Conservation (phyloP, 2,797 vertebrate species). For the Parauchenoglanis ngamensis region DNA sequence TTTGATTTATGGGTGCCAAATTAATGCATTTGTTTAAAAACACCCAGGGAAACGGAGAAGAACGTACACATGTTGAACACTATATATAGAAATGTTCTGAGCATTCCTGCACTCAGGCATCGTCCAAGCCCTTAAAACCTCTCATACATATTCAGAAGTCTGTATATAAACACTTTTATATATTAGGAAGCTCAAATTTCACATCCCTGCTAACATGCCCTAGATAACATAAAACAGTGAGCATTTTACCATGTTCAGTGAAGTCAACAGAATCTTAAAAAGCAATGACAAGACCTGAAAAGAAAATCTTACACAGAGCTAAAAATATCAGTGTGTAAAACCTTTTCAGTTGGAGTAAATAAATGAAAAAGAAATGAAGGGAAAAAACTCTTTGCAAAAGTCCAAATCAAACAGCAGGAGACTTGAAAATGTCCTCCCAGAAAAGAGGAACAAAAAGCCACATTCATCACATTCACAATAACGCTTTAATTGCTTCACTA, state of each 20-base stretch:
- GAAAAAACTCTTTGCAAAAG: background rate
- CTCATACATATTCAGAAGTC: background rate
- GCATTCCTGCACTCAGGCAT: background rate
- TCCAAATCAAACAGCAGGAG: background rate
- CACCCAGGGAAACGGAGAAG: background rate
- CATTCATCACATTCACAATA: background rate
- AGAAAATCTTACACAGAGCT: background rate
- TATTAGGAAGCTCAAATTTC: background rate
- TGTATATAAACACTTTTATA: background rate
- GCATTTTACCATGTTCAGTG: background rate
- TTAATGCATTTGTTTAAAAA: constrained; percentile 27
- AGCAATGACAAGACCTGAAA: background rate
- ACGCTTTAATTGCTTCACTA: background rate
- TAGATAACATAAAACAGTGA: background rate
- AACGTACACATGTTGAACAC: constrained; percentile 4
- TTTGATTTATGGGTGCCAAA: constrained; percentile 37
- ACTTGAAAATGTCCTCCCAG: background rate
- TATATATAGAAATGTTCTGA: background rate
- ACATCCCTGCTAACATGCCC: background rate
- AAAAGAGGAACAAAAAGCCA: background rate
- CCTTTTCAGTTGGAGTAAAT: background rate
- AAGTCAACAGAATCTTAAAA: constrained; percentile 6
- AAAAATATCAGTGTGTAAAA: background rate
- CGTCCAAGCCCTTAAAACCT: background rate
- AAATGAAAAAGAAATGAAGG: constrained; percentile 2